Evolutionary conservation across 2,113 vertebrate species (phyloP), one percentile per base, ranked within the genome.

Genomic region (Burhinus oedicnemus): DNA sequence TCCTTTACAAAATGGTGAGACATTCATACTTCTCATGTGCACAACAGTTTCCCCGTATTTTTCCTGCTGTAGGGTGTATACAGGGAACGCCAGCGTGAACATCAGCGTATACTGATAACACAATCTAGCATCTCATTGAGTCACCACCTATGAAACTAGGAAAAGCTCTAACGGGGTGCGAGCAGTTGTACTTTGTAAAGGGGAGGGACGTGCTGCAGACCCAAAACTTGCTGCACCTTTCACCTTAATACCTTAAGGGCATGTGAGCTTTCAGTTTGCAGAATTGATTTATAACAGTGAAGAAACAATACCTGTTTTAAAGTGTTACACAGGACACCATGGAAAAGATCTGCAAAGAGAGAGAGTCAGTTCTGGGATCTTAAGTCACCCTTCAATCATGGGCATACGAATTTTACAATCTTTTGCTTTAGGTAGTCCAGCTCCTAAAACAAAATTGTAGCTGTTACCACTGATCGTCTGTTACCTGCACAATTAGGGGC

Each of bases 121-220:
- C n/a, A 64, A 52, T 13, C 52, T 34, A 52, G 13, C 4, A 16
- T 34, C 18, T 62, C 20, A 2, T 5, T 71, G 52, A 52, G 51
- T 36, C 29, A 40, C 25, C 10, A 42, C 10, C 55, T 42, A 10
- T 7, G 7, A 62, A 66, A 71, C 10, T 14, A 15, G 6, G 12
- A 38, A 66, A 71, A 76, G 5, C 7, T 72, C 40, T 32, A 11
- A 7, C 1, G 29, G 12, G 12, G 2, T 29, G 16, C 0, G 0
- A 88, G n/a, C 16, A 20, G 25, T 12, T 78, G 15, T 30, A 29
- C 12, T 68, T 79, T 64, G 9, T 21, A 34, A 30, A 61, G 40
- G 15, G 87, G 19, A 34, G 9, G 9, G 79, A 29, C 11, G 5
- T 7, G 34, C 6, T 18, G 22, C 12, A 36, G 32, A 26, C 51